phyloP scores from a whole-genome alignment of 2,888 invertebrate genomes.

The Anthophora plumipes region DNA sequence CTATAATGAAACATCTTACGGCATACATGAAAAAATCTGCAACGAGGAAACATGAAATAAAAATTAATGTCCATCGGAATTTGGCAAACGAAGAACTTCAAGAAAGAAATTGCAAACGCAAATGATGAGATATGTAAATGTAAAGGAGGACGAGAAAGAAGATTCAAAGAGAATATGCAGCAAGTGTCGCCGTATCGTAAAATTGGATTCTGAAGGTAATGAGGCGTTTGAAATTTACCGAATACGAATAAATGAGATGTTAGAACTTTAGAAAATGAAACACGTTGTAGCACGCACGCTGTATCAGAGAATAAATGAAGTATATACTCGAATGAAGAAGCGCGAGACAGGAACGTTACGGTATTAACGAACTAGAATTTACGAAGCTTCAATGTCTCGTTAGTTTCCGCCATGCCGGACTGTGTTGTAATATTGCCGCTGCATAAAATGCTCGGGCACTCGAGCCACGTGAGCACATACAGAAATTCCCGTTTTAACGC shows the following conservation, averaged over 20 bases:
- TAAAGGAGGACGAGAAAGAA: too few relatives aligned
- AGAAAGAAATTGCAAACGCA: too few relatives aligned
- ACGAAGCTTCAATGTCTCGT: conserved; percentile 8
- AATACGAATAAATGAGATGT: conserved; percentile 13
- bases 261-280: background rate
- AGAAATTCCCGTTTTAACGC: background rate
- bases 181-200: background rate
- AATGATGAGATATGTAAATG: too few relatives aligned
- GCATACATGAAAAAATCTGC: too few relatives aligned
- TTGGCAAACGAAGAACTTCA: too few relatives aligned
- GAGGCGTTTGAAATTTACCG: conserved; percentile 15
- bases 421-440: background rate
- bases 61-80: too few relatives aligned
- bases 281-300: background rate
- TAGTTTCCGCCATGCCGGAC: too few relatives aligned
- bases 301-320: conserved; percentile 14
- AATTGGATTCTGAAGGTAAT: background rate
- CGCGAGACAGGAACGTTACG: background rate
- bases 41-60: too few relatives aligned
- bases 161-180: too few relatives aligned
- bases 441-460: background rate
- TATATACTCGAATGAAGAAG: background rate
- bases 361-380: conserved; percentile 5
- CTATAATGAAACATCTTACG: too few relatives aligned
- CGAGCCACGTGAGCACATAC: background rate